phyloP scores from a whole-genome alignment of 2,113 vertebrate genomes.

The Delphinapterus leucas region DNA sequence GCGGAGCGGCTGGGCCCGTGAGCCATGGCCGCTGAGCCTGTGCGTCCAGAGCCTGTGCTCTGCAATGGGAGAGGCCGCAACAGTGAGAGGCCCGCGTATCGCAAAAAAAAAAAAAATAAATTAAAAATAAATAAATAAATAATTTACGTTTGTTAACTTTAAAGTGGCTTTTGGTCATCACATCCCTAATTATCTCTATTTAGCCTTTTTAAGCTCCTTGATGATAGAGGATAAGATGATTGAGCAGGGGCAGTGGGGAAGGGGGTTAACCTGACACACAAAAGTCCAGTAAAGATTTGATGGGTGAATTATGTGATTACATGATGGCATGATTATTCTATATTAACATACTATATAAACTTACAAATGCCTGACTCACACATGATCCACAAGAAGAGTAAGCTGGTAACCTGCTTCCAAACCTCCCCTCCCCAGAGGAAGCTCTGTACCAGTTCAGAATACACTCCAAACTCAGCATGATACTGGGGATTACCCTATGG shows the following conservation, averaged over 20 bases:
- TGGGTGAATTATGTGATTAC: neutral
- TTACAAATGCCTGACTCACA: neutral
- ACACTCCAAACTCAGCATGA: neutral
- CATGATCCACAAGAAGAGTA: neutral
- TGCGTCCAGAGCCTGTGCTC: too few relatives aligned
- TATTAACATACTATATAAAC: neutral
- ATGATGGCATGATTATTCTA: neutral
- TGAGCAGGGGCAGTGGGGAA: neutral
- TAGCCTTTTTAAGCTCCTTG: neutral
- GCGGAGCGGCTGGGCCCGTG: too few relatives aligned
- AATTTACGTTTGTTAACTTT: neutral
- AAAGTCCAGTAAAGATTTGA: neutral
- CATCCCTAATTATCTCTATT: neutral
- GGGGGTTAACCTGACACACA: neutral
- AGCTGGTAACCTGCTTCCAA: neutral
- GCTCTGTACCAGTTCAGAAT: neutral
- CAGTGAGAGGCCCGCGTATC: too few relatives aligned
- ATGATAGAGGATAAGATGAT: neutral
- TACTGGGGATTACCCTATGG: too few relatives aligned
- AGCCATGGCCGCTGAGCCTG: too few relatives aligned
- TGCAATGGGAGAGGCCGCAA: too few relatives aligned
- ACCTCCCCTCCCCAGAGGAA: neutral
- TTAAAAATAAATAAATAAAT: neutral
- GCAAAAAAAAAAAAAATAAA: too few relatives aligned
- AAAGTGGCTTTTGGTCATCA: neutral